A percentile compares a stretch with the other conserved stretches of the same genome.
Evolutionary conservation across 2,888 invertebrate species (phyloP).

Genomic region (Leucoma salicis): DNA sequence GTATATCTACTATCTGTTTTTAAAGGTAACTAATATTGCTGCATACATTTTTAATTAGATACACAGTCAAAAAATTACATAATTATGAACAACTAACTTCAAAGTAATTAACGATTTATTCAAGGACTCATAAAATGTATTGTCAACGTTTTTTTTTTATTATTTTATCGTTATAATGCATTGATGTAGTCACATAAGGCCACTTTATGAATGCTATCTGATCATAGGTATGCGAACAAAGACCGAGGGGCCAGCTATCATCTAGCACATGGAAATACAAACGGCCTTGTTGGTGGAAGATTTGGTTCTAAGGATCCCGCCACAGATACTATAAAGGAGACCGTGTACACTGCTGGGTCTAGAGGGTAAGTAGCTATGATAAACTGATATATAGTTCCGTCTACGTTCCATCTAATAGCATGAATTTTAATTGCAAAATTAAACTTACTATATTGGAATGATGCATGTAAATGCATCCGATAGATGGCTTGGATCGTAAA

Average conservation of each 20-base stretch:
- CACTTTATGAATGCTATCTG: slow-evolving; percentile 29
- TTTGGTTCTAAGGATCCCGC: slow-evolving; percentile 88
- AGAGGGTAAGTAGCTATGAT: slow-evolving; percentile 84
- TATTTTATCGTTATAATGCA: slow-evolving; percentile 13
- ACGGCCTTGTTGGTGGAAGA: slow-evolving; percentile 86
- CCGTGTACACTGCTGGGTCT: slow-evolving; percentile 88
- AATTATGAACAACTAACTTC: not conserved
- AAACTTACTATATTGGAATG: too few relatives aligned
- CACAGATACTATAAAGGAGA: slow-evolving; percentile 86
- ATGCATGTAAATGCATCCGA: too few relatives aligned
- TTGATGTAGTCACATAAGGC: slow-evolving; percentile 19
- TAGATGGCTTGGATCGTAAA: too few relatives aligned
- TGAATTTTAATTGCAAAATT: too few relatives aligned
- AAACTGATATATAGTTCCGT: too few relatives aligned
- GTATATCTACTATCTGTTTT: too few relatives aligned
- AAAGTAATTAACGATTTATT: not conserved
- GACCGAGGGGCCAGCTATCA: slow-evolving; percentile 88
- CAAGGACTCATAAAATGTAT: slow-evolving; percentile 4
- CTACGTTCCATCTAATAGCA: too few relatives aligned
- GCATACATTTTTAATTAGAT: not conserved
- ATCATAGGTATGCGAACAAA: slow-evolving; percentile 81
- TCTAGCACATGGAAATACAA: slow-evolving; percentile 84
- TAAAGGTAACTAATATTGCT: too few relatives aligned
- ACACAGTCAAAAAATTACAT: too few relatives aligned
- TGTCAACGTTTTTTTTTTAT: slow-evolving; percentile 21